These are phyloP conservation scores for Ophion ellenae DNA, from an alignment of 2,888 invertebrate genomes.

Conservation along the genomic window DNA sequence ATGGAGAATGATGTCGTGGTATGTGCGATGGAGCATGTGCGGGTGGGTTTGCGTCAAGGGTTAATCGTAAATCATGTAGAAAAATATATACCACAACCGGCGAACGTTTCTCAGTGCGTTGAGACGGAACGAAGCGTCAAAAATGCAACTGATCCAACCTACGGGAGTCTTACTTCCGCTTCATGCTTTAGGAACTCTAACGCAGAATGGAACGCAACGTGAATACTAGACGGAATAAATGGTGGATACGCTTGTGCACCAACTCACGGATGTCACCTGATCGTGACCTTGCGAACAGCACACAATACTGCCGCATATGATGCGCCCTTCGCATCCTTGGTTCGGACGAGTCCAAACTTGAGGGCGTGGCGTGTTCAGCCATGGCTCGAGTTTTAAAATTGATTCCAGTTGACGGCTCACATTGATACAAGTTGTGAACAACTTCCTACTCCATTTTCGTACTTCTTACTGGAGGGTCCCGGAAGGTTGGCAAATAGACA, in stretches of 20 bases:
- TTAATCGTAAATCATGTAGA: constrained; percentile 59
- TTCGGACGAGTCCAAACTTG: not conserved
- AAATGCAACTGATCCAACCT: constrained; percentile 18
- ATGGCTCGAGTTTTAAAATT: not conserved
- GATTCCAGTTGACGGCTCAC: not conserved
- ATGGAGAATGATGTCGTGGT: constrained; percentile 35
- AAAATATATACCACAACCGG: constrained; percentile 12
- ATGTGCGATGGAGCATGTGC: not conserved
- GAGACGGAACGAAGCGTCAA: not conserved
- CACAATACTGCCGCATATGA: not conserved
- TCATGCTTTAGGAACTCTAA: not conserved
- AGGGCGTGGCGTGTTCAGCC: not conserved
- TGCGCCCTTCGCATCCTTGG: not conserved
- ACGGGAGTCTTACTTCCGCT: constrained; percentile 6
- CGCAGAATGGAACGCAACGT: constrained; percentile 4
- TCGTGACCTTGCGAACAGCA: not conserved
- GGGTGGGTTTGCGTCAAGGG: constrained; percentile 32
- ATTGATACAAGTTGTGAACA: not conserved
- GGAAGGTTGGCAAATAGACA: not conserved
- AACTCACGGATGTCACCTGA: not conserved
- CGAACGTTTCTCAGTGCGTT: constrained; percentile 20
- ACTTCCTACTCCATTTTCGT: not conserved
- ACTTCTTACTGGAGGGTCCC: not conserved
- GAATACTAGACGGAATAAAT: not conserved
- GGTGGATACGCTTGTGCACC: not conserved